Evolutionary conservation across 1,140 invertebrate species (phyloP), one percentile per base, ranked within the genome.

Genomic region (Leguminivora glycinivorella): DNA sequence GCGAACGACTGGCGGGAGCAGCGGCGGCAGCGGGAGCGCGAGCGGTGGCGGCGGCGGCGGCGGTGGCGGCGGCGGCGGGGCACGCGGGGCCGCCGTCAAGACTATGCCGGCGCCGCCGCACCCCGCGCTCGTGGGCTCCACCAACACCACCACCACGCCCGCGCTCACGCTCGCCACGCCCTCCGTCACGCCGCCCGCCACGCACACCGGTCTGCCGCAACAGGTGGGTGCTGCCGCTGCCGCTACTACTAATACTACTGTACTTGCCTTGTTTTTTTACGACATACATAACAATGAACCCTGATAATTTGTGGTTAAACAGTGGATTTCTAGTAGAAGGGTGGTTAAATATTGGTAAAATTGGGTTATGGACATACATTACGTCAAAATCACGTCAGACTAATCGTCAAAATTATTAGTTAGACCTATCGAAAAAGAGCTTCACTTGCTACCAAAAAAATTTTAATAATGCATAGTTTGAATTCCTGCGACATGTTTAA

Each of bases 71-170:
- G 34, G 90, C 93, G 73, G 83, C 79, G 75, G 80, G 63, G 72
- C 72, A 66, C 72, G 66, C 79, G 71, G 73, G 73, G 47, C 78
- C 72, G 24, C 76, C 56, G 76, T 82, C 58, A 76, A 80, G 68
- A 72, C 80, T 29, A 69, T 71, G 60, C 72, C 79, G 43, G 68
- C 76, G n/a, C 77, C 78, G 74, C 88, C 85, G 47, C 80, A 84
- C 26, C 85, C 92, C 68, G 83, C 90, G 19, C 86, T 93, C 71
- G 89, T 86, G 5, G 82, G 88, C 69, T 89, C 91, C 83, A 92
- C 91, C 75, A 92, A 93, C 88, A 93, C 92, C 80, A 93, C 93
- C 83, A 93, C 93, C 66, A 92, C 93, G 70, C 87, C 87, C 25
- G 78, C 85, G 26, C 73, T 66, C 22, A 19, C 70, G 47, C 71